These are phyloP conservation scores for Hydrozoanthus gracilis DNA, from an alignment of 92 coral and sea anemone genomes.

Conservation along the genomic window DNA sequence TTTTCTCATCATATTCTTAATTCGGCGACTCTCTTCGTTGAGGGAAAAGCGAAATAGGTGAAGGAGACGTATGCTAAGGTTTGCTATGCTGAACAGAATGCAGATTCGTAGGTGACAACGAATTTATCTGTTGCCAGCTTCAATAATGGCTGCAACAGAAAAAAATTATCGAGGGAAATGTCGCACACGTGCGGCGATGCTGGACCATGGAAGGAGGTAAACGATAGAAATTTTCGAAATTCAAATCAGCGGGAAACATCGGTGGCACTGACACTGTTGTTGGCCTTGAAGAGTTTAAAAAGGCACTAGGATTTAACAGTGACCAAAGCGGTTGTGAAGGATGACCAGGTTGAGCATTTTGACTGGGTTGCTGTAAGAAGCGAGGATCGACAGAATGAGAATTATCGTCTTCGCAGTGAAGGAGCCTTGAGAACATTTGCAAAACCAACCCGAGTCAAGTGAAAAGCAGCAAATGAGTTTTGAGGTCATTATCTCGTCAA, in stretches of 20 bases:
- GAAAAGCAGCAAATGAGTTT: background rate
- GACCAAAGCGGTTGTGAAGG: too few species aligned
- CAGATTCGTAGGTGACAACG: background rate
- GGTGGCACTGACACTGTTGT: too few species aligned
- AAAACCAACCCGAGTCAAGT: conserved; percentile 25
- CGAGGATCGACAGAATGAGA: conserved; percentile 27
- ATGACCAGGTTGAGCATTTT: background rate
- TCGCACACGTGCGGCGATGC: background rate
- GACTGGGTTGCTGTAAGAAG: conserved; percentile 22
- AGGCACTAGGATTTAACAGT: too few species aligned
- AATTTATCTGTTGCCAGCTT: background rate
- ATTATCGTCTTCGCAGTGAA: conserved; percentile 29
- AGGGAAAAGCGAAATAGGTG: conserved; percentile 19
- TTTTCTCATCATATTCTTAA: background rate
- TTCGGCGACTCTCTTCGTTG: conserved; percentile 15
- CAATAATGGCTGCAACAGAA: background rate
- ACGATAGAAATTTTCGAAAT: background rate
- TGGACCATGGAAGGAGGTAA: background rate
- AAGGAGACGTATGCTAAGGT: conserved; percentile 17
- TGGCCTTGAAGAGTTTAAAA: too few species aligned
- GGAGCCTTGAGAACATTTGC: conserved; percentile 21
- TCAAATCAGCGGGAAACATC: too few species aligned
- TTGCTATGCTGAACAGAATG: conserved; percentile 18
- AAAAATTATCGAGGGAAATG: background rate
- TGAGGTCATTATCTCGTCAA: background rate